Conservation (phyloP, 2,797 vertebrate genomes). For the Labeo calbasu region DNA sequence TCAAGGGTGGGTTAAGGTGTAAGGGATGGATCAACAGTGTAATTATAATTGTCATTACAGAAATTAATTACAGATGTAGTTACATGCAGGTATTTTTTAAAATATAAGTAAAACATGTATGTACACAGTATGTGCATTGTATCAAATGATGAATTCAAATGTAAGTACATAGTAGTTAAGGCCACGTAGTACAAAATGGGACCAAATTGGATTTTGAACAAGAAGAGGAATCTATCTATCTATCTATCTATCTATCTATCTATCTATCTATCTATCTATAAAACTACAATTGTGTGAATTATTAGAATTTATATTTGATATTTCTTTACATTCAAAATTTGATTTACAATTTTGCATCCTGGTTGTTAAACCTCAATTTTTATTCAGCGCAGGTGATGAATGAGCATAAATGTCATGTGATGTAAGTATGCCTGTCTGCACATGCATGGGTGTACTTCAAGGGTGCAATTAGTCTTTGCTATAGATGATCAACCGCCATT, state of each 20-base stretch:
- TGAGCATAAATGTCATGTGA: slow-evolving; percentile 23
- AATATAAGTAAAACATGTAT: too few species aligned
- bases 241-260: slow-evolving; percentile 2
- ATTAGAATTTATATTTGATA: not conserved
- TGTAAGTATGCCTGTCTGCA: slow-evolving; percentile 8
- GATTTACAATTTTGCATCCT: not conserved
- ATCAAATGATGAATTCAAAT: too few species aligned
- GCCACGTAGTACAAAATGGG: too few species aligned
- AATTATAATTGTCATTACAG: too few species aligned
- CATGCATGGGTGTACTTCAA: slow-evolving; percentile 30
- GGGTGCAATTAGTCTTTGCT: slow-evolving; percentile 56
- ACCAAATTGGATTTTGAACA: too few species aligned
- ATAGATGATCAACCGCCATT: slow-evolving; percentile 51
- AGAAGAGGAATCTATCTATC: not conserved
- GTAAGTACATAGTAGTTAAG: too few species aligned
- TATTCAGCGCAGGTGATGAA: not conserved
- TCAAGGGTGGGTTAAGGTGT: too few species aligned
- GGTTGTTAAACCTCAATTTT: not conserved
- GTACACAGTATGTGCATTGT: too few species aligned
- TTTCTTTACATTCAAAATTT: not conserved
- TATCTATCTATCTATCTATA: not conserved
- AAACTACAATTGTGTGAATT: not conserved
- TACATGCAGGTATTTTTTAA: too few species aligned
- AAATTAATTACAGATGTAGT: too few species aligned
- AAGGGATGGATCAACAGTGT: too few species aligned